Evolutionary conservation across 2,113 vertebrate species (phyloP), one percentile per base, ranked within the genome.

Genomic region (Ictalurus punctatus): DNA sequence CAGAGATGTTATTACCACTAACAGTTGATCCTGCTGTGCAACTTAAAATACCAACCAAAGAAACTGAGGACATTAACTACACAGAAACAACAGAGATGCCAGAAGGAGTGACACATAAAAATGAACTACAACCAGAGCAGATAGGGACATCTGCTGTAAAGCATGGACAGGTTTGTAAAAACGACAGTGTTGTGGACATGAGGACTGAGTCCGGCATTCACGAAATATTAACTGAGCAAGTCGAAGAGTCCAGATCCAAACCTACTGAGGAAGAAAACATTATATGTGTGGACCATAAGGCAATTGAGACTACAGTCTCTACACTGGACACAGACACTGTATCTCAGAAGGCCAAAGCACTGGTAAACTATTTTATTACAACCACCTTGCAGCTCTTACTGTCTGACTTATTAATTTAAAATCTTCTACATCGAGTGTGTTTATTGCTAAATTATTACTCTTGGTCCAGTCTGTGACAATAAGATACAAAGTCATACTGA

Each of bases 81-180:
- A 1, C 58, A 19, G 85, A 81, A 83, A 71, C 54, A 21, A 81
- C n/a, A 6, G 25, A 74, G 30, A 14, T 54, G 17, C 13, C 86
- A 69, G 13, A 79, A 65, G 48, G 69, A 54, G 48, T 37, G 59
- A 9, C 58, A 7, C 13, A 74, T 34, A 73, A 61, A 40, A 63
- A 65, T 44, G 34, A 84, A 54, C 48, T 82, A 83, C 37, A 37
- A 19, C 52, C 83, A n/a, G 52, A 86, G 40, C 65, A 85, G 73
- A 23, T 34, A 19, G 83, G 2, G 27, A 54, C 87, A 59, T 80
- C 23, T 30, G 30, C 30, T 30, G 1, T 44, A 84, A 25, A 59
- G 1, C 63, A 61, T 54, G 56, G 9, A 25, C 25, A 14, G 48
- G 82, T 74, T 71, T 16, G 58, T n/a, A n/a, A 59, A 65, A 69